phyloP scores from a whole-genome alignment of 37 sponge, comb jelly and placozoan genomes.

The Diacarnus erythraeanus region DNA sequence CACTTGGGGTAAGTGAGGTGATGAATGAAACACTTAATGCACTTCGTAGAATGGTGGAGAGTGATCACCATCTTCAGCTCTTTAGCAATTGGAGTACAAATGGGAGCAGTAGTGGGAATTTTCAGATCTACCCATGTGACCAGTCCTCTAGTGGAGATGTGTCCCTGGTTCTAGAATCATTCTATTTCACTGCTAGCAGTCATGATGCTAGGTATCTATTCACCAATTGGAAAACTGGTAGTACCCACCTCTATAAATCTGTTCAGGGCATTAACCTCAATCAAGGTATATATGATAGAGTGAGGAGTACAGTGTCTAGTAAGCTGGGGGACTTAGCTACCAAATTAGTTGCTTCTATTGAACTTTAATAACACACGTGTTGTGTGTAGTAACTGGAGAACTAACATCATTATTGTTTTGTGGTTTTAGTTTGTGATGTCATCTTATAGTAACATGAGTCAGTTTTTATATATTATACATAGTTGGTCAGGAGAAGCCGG shows the following conservation, averaged over 20 bases:
- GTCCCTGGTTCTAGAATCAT: not conserved
- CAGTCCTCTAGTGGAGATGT: slow-evolving; percentile 2
- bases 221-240: not conserved
- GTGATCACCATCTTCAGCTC: not conserved
- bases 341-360: not conserved
- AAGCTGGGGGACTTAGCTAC: slow-evolving; percentile 5
- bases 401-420: too few species aligned
- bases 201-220: not conserved
- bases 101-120: not conserved
- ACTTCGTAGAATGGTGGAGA: not conserved
- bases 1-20: too few species aligned
- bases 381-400: too few species aligned
- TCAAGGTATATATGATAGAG: not conserved
- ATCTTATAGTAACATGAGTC: too few species aligned
- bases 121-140: slow-evolving; percentile 6
- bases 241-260: not conserved
- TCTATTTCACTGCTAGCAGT: not conserved
- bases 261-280: not conserved
- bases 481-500: too few species aligned
- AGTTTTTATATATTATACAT: too few species aligned
- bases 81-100: not conserved
- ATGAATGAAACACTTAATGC: not conserved
- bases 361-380: not conserved
- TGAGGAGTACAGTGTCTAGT: not conserved
- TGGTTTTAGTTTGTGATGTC: too few species aligned